Evolutionary conservation across 2,113 vertebrate species (phyloP).

Genomic region (Dicaeum eximium): DNA sequence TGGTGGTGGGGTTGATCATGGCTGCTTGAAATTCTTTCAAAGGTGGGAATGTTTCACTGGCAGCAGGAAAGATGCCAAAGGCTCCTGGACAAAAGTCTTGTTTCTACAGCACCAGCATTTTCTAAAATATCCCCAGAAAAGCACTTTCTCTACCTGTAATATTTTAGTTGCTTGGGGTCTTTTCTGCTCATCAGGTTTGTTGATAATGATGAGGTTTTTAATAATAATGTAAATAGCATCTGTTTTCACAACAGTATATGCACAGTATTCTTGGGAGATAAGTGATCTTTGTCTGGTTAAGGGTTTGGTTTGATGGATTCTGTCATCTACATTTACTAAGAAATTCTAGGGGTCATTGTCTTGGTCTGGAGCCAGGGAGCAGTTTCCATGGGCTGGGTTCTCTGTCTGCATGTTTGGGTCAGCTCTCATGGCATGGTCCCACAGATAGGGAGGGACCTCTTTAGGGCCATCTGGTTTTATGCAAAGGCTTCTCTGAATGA

Average conservation of each 20-base stretch:
- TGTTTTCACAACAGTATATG: background rate
- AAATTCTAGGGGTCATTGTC: background rate
- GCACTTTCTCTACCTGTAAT: background rate
- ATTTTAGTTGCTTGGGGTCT: background rate
- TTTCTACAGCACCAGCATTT: background rate
- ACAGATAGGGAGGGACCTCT: rapidly evolving
- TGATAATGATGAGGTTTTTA: background rate
- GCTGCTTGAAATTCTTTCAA: background rate
- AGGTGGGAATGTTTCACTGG: background rate
- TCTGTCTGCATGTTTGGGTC: background rate
- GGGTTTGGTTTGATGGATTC: background rate
- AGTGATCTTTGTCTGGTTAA: background rate
- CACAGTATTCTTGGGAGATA: background rate
- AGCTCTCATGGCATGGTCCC: background rate
- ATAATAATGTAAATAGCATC: background rate
- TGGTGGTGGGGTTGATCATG: background rate
- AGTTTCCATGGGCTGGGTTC: background rate
- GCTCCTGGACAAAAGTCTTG: rapidly evolving
- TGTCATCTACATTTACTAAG: background rate
- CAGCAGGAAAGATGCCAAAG: background rate
- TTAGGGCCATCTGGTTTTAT: background rate
- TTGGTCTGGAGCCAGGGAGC: background rate
- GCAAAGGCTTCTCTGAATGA: background rate
- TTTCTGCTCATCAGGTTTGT: background rate
- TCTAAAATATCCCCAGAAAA: background rate